Base-by-base conservation (phyloP, 2,888 invertebrate species). In the Drosophila falleni region DNA sequence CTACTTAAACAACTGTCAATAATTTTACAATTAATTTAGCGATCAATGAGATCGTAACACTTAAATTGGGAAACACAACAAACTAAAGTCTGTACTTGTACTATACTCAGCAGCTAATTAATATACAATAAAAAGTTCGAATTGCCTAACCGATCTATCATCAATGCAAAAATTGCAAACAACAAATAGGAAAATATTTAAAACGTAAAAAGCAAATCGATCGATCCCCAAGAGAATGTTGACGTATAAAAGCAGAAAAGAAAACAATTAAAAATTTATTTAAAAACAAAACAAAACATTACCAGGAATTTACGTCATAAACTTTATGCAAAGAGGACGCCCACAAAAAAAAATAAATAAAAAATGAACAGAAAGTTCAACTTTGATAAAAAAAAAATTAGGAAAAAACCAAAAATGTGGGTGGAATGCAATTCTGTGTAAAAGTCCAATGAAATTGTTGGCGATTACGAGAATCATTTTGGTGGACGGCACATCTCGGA, bases 401-500 rank as follows among this genome's bases (percentile, higher is more conserved):
- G 23, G 4, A 23, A 37, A 23, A 33, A 9, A 29, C 10, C 1
- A 5, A 15, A 60, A 61, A 75, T 62, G 39, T 68, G 74, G 63
- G 64, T 54, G 78, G 50, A 58, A 47, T 69, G 56, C 46, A 58
- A 73, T 69, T 54, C 11, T 8, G 11, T 4, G 37, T 16, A 46
- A 51, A 39, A 26, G 8, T 31, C 47, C 19, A 41, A 23, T 44
- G 15, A 13, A 71, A 29, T 26, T 53, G 16, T 33, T 53, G 42
- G 15, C 60, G 60, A 53, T 59, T 51, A 33, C 37, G 31, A 23
- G 29, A 62, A 6, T 35, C 11, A 35, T 44, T 60, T 63, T 37
- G 66, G 74, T 67, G 77, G 42, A 71, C 59, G 78, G 74, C 62
- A 75, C 75, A 58, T 31, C 16, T 44, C 42, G 60, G 78, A 68